These are phyloP conservation scores for Cephalopterus ornatus DNA, from an alignment of 2,113 vertebrate species.

Conservation along the genomic window DNA sequence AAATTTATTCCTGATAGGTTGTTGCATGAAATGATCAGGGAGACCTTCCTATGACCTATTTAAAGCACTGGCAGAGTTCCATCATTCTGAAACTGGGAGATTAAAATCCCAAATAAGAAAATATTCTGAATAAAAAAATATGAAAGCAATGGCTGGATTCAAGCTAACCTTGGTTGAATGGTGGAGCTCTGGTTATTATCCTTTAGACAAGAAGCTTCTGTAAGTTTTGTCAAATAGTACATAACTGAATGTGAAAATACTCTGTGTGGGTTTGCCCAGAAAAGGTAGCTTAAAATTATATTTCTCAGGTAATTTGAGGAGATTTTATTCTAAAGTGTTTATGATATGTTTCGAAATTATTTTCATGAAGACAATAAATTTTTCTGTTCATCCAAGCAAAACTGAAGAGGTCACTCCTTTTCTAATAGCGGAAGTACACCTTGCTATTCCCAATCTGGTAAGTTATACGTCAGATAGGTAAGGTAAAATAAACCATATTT, in stretches of 20 bases:
- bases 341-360: neutral
- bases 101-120: neutral
- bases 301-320: neutral
- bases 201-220: neutral
- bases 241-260: neutral
- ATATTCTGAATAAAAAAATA: neutral
- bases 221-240: neutral
- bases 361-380: conserved; percentile 52
- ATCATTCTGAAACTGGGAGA: neutral
- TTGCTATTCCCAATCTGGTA: conserved; percentile 79
- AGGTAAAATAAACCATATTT: neutral
- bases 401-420: conserved; percentile 63
- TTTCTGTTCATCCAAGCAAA: neutral
- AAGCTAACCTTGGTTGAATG: neutral
- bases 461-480: conserved; percentile 1
- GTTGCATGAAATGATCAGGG: neutral
- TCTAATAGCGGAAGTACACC: conserved; percentile 79
- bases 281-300: neutral
- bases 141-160: neutral
- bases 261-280: neutral
- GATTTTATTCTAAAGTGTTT: neutral
- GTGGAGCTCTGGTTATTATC: neutral
- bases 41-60: neutral
- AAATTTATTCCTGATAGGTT: neutral
- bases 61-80: neutral